A percentile compares a stretch with the other conserved stretches of the same genome.
Evolutionary conservation across 2,113 vertebrate genomes (phyloP).

Genomic region (Loxodonta africana): DNA sequence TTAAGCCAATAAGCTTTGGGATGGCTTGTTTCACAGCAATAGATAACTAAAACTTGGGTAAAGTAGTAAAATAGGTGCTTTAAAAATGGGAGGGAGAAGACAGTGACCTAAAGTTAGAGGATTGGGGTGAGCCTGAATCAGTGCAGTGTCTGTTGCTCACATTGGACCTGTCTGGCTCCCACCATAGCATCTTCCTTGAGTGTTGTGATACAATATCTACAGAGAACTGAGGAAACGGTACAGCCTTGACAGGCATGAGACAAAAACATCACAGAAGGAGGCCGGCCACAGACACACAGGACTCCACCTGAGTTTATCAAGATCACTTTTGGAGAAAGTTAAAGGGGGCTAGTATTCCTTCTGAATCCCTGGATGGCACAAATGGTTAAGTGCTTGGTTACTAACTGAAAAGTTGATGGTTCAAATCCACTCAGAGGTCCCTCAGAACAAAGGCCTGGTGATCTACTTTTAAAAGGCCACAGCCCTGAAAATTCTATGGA

Average conservation of each 20-base stretch:
- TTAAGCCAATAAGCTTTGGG: not conserved
- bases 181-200: not conserved
- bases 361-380: no score
- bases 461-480: no score
- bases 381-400: no score
- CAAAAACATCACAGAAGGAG: not conserved
- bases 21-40: not conserved
- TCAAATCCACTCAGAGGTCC: no score
- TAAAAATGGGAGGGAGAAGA: not conserved
- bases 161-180: not conserved
- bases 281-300: not conserved
- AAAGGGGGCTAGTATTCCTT: not conserved
- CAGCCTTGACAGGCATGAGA: not conserved
- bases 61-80: not conserved
- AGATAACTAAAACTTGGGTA: not conserved
- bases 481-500: no score
- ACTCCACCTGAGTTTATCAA: not conserved
- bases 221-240: not conserved
- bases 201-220: not conserved
- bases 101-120: not conserved
- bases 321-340: not conserved
- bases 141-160: not conserved
- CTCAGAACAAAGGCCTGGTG: no score
- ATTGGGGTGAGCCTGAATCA: not conserved
- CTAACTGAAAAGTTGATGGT: no score